Evolutionary conservation across 2,888 invertebrate genomes (phyloP), one percentile per base, ranked within the genome.

Genomic region (Tetragonisca angustula): DNA sequence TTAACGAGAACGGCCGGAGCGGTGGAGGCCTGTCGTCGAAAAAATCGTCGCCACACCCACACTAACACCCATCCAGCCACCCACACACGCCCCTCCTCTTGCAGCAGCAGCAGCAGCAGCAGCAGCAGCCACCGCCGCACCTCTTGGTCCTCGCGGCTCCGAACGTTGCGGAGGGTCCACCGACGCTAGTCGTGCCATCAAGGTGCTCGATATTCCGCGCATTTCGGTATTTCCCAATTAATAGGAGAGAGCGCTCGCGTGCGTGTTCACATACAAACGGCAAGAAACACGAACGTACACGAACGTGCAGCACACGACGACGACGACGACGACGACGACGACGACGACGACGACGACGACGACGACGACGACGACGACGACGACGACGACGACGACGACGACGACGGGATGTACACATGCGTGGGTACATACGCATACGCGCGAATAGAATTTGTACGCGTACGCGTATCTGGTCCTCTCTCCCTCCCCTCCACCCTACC

Each of bases 191-290:
- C 89, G 88, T 89, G 85, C 90, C 91, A 91, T 91, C 88, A 90
- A 90, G 91, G 89, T 91, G 89, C 91, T 90, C 91, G 91, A 91
- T 91, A 91, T 90, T 91, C 90, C 87, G 89, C 88, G 91, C 91
- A 90, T 91, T 91, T 92, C 86, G 90, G 89, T 89, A 91, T 90
- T 91, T 92, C 87, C 90, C 88, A 90, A 91, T 91, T 91, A 90
- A 89, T 90, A 88, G 90, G 86, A 90, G 90, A 90, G 84, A 79
- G 89, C 86, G 88, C 85, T 71, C 68, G 73, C 71, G 69, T 59
- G 19, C 27, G 19, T 27, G 19, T 27, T 0, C 27, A 0, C 11
- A 11, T 19, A 4, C 17, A 32, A 4, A 27, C 27, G 1, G 32
- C 27, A 11, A 62, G 27, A 27, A 24, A 62, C 27, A 62, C 62